Percentiles rank a stretch among this genome's conserved stretches.
phyloP scores from a whole-genome alignment of 2,888 invertebrate genomes.

The Brachynemurus nebulosus region DNA sequence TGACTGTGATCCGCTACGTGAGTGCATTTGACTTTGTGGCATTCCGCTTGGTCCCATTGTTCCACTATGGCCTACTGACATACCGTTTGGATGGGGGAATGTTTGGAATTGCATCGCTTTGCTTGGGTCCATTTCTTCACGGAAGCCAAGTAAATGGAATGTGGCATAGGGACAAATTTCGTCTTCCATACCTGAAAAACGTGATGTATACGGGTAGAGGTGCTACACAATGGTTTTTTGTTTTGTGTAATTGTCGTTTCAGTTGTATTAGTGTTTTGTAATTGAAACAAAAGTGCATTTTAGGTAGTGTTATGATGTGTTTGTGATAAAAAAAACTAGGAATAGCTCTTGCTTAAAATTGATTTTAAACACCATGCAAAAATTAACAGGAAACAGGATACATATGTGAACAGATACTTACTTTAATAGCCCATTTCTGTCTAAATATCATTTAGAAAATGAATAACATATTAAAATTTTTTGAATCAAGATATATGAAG shows the following conservation, averaged over 20 bases:
- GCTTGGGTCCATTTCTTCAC: slow-evolving; percentile 88
- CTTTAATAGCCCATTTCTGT: not conserved
- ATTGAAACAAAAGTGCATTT: no score
- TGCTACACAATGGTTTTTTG: not conserved
- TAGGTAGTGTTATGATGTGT: no score
- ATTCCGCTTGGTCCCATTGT: slow-evolving; percentile 71
- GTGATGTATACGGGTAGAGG: slow-evolving; percentile 8
- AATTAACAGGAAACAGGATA: no score
- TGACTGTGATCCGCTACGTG: slow-evolving; percentile 78
- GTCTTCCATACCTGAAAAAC: slow-evolving; percentile 72
- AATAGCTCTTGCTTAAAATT: not conserved
- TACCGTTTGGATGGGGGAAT: slow-evolving; percentile 58
- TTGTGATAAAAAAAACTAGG: not conserved
- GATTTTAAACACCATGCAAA: not conserved
- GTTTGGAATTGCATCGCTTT: slow-evolving; percentile 85
- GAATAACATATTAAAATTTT: not conserved
- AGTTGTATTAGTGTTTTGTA: no score
- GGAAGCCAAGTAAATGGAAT: slow-evolving; percentile 88
- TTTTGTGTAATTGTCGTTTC: no score
- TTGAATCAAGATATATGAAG: no score
- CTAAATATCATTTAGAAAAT: not conserved
- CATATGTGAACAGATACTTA: not conserved
- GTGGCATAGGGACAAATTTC: slow-evolving; percentile 96
- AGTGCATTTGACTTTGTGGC: slow-evolving; percentile 60
- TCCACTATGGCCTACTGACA: slow-evolving; percentile 55